A percentile compares a stretch with the other conserved stretches of the same genome.
Evolutionary conservation across 2,113 vertebrate species (phyloP).

Genomic region (Lasiurus borealis): DNA sequence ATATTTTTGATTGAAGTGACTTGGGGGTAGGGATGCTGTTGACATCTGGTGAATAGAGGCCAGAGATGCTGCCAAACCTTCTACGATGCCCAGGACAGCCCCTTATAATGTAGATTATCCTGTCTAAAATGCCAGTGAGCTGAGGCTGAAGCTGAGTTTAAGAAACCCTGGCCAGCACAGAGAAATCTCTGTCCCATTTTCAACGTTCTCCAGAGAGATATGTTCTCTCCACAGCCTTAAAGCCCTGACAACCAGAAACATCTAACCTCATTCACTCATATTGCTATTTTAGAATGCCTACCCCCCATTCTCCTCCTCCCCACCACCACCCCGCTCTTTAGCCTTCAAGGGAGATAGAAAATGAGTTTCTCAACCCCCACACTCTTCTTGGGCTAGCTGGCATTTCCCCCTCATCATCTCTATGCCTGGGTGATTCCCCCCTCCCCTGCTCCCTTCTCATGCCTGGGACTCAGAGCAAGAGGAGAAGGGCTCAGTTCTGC

Average conservation of each 20-base stretch:
- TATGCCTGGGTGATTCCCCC: neutral
- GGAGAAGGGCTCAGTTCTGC: neutral
- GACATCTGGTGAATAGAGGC: neutral
- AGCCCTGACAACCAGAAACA: conserved; percentile 24
- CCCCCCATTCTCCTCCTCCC: no score
- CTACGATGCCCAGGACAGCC: neutral
- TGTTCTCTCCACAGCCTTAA: conserved; percentile 19
- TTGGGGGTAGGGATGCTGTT: neutral
- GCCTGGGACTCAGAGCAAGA: neutral
- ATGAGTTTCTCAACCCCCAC: neutral
- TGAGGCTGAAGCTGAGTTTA: conserved; percentile 24
- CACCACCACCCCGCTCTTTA: neutral
- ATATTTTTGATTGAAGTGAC: neutral
- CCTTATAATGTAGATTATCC: neutral
- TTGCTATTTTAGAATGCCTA: neutral
- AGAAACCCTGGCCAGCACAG: conserved; percentile 51
- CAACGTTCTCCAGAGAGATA: conserved; percentile 52
- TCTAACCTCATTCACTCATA: neutral
- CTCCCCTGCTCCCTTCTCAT: neutral
- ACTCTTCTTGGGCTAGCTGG: neutral
- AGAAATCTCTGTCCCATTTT: conserved; percentile 59
- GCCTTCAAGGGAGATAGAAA: neutral
- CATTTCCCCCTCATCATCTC: neutral
- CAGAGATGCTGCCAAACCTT: neutral
- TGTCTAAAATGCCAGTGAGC: neutral